Evolutionary conservation across 2,888 invertebrate species (phyloP).

Genomic region (Ophraella communa): DNA sequence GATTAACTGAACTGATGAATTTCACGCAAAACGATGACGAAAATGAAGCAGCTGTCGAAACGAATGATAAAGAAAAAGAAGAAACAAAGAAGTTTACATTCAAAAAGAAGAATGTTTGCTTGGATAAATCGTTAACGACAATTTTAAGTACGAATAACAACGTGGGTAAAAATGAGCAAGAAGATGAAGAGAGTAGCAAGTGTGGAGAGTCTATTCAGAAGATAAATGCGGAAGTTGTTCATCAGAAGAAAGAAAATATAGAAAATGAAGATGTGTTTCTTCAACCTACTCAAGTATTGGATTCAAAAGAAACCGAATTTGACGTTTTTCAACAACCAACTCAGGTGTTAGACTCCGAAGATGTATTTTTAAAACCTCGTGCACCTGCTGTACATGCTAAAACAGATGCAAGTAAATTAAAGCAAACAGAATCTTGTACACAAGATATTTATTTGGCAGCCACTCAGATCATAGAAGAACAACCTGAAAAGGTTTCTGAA

Average conservation of each 20-base stretch:
- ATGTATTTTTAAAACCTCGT: too few species aligned
- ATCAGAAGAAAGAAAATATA: background rate
- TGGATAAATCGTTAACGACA: slow-evolving; percentile 29
- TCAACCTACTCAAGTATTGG: slow-evolving; percentile 40
- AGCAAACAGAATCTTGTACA: background rate
- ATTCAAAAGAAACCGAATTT: background rate
- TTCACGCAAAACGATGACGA: slow-evolving; percentile 12
- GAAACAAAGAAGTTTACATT: slow-evolving; percentile 31
- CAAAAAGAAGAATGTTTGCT: slow-evolving; percentile 27
- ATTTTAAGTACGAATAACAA: slow-evolving; percentile 22
- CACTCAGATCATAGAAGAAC: slow-evolving; percentile 17
- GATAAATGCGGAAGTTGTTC: too few species aligned
- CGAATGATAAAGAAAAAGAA: slow-evolving; percentile 10
- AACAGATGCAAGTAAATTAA: background rate
- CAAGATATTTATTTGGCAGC: slow-evolving; percentile 27
- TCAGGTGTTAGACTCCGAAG: background rate
- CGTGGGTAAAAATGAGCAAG: slow-evolving; percentile 1
- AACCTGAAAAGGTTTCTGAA: background rate
- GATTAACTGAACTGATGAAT: slow-evolving; percentile 43
- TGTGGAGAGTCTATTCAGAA: too few species aligned
- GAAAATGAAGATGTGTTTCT: background rate
- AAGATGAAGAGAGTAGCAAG: too few species aligned
- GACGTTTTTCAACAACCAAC: slow-evolving; percentile 3
- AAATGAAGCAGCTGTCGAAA: background rate
- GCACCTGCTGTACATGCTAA: too few species aligned